A percentile compares a stretch with the other conserved stretches of the same genome.
These are phyloP conservation scores for Numenius arquata DNA, from an alignment of 2,113 vertebrate genomes.

Conservation along the genomic window DNA sequence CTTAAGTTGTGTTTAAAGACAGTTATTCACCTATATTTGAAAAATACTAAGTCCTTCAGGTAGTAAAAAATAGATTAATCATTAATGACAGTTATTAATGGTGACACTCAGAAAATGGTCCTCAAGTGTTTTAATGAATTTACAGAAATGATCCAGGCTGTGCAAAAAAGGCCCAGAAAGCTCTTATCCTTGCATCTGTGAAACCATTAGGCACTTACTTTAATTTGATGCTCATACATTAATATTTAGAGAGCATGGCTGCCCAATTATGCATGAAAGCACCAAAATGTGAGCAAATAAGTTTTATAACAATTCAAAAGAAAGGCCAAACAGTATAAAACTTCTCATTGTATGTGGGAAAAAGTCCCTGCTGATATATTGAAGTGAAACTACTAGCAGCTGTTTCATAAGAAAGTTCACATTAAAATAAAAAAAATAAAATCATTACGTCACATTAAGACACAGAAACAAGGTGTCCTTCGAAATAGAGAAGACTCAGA, in stretches of 20 bases:
- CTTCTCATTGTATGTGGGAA: neutral
- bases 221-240: neutral
- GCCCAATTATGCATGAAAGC: neutral
- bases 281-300: neutral
- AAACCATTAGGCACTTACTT: neutral
- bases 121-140: neutral
- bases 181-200: neutral
- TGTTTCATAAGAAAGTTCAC: neutral
- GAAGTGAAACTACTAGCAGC: neutral
- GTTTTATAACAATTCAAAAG: neutral
- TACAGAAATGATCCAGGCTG: neutral
- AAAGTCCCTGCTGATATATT: neutral
- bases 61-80: neutral
- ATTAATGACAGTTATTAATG: neutral
- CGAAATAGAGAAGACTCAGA: neutral
- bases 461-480: neutral
- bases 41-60: neutral
- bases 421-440: neutral
- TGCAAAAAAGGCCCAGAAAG: neutral
- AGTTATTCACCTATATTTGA: neutral
- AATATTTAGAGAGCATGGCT: neutral
- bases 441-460: neutral
- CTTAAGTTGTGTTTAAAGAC: neutral
- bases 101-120: neutral
- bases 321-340: neutral